phyloP scores from a whole-genome alignment of 2,888 invertebrate genomes.

The Stegophylla sp. region DNA sequence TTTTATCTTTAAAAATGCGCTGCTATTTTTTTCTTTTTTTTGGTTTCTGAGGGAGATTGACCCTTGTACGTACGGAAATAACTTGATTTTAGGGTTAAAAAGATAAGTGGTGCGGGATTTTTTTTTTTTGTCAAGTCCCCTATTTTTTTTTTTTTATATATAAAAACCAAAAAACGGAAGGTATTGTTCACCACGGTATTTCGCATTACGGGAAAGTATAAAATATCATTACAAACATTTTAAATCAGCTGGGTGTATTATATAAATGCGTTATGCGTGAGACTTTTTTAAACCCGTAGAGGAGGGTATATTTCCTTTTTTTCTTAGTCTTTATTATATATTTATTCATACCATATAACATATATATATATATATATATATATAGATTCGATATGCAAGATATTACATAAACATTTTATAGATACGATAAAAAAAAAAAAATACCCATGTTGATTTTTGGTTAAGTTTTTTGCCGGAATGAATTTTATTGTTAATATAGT shows the following conservation, averaged over 20 bases:
- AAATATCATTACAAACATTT: slow-evolving; percentile 19
- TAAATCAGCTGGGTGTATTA: slow-evolving; percentile 17
- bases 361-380: neutral
- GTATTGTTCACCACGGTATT: slow-evolving; percentile 42
- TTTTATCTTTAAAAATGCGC: slow-evolving; percentile 32
- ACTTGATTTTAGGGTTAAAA: slow-evolving; percentile 58
- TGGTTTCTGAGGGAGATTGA: slow-evolving; percentile 50
- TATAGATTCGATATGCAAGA: neutral
- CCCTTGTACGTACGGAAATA: slow-evolving; percentile 43
- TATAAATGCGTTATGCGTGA: slow-evolving; percentile 17
- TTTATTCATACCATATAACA: no score
- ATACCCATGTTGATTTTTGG: neutral
- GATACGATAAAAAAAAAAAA: neutral
- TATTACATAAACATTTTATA: neutral
- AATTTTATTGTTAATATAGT: neutral
- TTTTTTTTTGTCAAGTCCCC: slow-evolving; percentile 40
- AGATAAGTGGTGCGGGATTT: slow-evolving; percentile 45
- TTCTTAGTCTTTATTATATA: neutral
- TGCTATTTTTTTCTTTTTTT: slow-evolving; percentile 31
- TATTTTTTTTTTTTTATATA: slow-evolving; percentile 35
- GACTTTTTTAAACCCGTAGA: slow-evolving; percentile 23
- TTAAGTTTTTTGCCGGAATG: neutral
- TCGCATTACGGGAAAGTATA: slow-evolving; percentile 30
- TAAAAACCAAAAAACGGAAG: slow-evolving; percentile 40
- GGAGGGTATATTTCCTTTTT: slow-evolving; percentile 13